phyloP scores from a whole-genome alignment of 2,888 invertebrate genomes.

The Drosophila fungiperda region DNA sequence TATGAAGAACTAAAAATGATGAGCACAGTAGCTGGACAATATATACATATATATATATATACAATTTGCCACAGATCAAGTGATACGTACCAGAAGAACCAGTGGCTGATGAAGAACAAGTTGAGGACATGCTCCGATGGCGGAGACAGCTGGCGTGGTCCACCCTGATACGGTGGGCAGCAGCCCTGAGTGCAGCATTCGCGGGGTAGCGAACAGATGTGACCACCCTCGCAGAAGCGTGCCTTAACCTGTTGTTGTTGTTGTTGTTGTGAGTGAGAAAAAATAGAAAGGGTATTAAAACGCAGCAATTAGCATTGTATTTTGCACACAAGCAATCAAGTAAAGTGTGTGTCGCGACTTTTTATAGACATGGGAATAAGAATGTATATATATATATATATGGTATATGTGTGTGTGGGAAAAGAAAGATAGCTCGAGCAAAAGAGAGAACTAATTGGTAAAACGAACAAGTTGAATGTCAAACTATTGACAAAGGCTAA shows the following conservation, averaged over 20 bases:
- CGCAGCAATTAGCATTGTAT: constrained; percentile 39
- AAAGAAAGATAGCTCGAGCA: not conserved
- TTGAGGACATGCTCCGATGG: constrained; percentile 87
- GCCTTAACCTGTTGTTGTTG: constrained; percentile 85
- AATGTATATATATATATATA: not conserved
- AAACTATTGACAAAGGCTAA: constrained; percentile 1
- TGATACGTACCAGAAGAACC: constrained; percentile 88
- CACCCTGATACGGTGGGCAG: constrained; percentile 86
- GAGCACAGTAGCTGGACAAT: constrained; percentile 4
- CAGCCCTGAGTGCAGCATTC: constrained; percentile 91
- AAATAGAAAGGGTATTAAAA: constrained; percentile 19
- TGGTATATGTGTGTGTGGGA: not conserved
- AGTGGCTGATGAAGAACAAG: constrained; percentile 89
- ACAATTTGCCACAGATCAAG: not conserved
- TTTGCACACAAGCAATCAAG: not conserved
- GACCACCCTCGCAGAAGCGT: constrained; percentile 88
- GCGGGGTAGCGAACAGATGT: constrained; percentile 90
- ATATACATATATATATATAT: not conserved
- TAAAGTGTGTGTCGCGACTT: not conserved
- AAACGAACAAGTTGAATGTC: constrained; percentile 25
- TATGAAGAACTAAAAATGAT: constrained; percentile 4
- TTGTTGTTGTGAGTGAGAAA: not conserved
- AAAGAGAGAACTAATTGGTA: constrained; percentile 10
- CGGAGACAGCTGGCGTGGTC: constrained; percentile 86
- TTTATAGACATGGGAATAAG: constrained; percentile 7